Evolutionary conservation across 2,888 invertebrate species (phyloP).

Genomic region (Euplagia quadripunctaria): DNA sequence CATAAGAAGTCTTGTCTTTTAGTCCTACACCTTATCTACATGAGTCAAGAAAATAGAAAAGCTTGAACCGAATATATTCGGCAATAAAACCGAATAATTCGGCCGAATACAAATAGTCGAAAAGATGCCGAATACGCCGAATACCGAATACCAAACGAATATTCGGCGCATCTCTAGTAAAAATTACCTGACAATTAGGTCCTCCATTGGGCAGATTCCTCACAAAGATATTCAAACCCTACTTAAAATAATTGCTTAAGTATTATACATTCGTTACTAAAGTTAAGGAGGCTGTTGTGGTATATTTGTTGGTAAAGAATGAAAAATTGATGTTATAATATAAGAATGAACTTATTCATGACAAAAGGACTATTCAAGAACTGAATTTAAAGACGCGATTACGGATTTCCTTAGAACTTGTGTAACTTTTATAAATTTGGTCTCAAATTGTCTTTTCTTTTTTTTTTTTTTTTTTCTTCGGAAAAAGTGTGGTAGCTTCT

Average conservation of each 20-base stretch:
- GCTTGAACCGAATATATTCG: too few species aligned
- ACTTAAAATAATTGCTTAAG: background rate
- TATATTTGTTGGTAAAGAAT: background rate
- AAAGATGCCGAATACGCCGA: too few species aligned
- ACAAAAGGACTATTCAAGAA: background rate
- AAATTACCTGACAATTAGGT: constrained; percentile 2
- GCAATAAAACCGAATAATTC: too few species aligned
- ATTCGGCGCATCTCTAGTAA: too few species aligned
- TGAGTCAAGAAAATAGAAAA: too few species aligned
- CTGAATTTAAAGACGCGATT: background rate
- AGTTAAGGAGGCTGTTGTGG: background rate
- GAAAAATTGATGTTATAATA: background rate
- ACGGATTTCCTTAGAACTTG: background rate
- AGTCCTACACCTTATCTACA: too few species aligned
- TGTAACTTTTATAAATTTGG: background rate
- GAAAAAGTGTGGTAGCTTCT: background rate
- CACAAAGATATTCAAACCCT: background rate
- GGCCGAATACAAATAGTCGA: too few species aligned
- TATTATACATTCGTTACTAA: background rate
- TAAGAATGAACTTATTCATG: background rate
- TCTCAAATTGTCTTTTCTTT: background rate
- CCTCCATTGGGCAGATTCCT: background rate
- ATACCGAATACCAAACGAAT: too few species aligned
- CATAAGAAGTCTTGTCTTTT: too few species aligned
- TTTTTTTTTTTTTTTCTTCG: background rate